Evolutionary conservation across 2,113 vertebrate species (phyloP).

Genomic region (Cyanoramphus novaezelandiae): DNA sequence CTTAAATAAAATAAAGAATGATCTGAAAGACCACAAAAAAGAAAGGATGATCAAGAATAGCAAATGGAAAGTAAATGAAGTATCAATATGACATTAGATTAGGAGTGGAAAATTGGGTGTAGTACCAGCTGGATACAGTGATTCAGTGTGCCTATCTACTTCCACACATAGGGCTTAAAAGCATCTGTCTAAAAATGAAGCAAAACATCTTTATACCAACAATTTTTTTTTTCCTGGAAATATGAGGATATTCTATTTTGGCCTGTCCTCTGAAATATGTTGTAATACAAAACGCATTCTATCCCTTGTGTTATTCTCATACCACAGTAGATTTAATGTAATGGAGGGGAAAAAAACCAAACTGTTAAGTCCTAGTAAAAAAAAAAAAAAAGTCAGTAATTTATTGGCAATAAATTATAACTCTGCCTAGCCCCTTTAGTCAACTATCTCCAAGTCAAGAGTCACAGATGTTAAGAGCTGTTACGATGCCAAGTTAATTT

Average conservation of each 20-base stretch:
- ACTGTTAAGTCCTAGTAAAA: neutral
- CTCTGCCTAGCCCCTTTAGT: neutral
- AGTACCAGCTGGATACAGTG: neutral
- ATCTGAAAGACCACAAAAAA: neutral
- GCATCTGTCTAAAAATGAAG: neutral
- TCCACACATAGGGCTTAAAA: neutral
- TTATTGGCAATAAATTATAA: slow-evolving; percentile 32
- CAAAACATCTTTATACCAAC: neutral
- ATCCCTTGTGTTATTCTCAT: neutral
- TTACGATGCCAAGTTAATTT: slow-evolving; percentile 60
- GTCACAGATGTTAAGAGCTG: slow-evolving; percentile 38
- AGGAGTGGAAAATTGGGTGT: neutral
- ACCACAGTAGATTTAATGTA: neutral
- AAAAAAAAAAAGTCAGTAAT: neutral
- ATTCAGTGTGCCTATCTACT: neutral
- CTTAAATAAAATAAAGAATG: neutral
- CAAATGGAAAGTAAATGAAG: neutral
- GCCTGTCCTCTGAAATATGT: neutral
- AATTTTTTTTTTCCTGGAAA: neutral
- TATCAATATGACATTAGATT: neutral
- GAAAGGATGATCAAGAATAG: neutral
- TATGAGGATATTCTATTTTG: neutral
- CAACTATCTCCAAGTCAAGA: slow-evolving; percentile 50
- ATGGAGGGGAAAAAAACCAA: neutral
- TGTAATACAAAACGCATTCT: neutral